Evolutionary conservation across 2,888 invertebrate species (phyloP), one percentile per base, ranked within the genome.

Genomic region (Mythimna loreyi): DNA sequence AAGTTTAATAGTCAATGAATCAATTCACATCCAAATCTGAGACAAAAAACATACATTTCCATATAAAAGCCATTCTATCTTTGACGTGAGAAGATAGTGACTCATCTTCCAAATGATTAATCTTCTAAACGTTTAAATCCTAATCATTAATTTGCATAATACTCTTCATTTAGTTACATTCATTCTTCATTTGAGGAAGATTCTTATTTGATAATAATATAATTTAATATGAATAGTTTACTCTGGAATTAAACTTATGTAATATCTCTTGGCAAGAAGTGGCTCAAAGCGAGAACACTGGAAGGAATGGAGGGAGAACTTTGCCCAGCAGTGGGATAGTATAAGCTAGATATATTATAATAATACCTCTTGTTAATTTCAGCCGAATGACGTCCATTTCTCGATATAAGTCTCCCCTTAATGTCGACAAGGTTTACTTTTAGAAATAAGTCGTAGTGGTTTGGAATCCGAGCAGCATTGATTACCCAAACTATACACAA

Each of bases 81-180:
- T n/a, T 9, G 71, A 47, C 52, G 33, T 5, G 21, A 33, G 11
- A 43, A 33, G 25, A 53, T 67, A 33, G 23, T 40, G 47, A 47
- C 23, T 6, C 23, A 45, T 74, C 59, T 56, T 45, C 5, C 7
- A 16, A 43, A 36, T 36, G 47, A 75, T 62, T 3, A 62, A 49
- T 75, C 28, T 33, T 40, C 28, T 40, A 36, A 60, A 45, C 6
- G 2, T 61, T 47, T 13, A 55, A 62, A 63, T 59, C 47, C 11
- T 36, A 40, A 25, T 30, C 6, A 63, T 70, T 70, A 63, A 75
- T 75, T 75, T 55, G 33, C 49, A 70, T 74, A 70, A 70, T 75
- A 49, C 9, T 50, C 40, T 56, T 63, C 21, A 30, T 25, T 19
- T 33, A 30, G 33, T 40, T 4, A 23, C 0, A 21, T 57, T 52